Percentiles rank a stretch among this genome's conserved stretches.
phyloP scores from a whole-genome alignment of 2,113 vertebrate species.

The Acanthochromis polyacanthus region DNA sequence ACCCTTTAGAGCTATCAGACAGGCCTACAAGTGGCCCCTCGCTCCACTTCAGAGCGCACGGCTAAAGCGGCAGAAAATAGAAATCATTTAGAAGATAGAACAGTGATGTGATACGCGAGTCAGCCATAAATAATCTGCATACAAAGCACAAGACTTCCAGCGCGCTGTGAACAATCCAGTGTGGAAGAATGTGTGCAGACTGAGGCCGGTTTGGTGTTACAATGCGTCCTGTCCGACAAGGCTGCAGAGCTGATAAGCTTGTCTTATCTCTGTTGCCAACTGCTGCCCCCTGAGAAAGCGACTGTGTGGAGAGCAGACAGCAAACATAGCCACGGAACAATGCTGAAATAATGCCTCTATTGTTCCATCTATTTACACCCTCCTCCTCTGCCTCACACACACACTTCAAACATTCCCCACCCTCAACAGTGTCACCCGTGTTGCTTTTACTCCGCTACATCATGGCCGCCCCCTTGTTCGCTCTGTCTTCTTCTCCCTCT shows the following conservation, averaged over 20 bases:
- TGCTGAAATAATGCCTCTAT: slow-evolving; percentile 60
- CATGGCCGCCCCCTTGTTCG: slow-evolving; percentile 37
- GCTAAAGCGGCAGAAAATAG: slow-evolving; percentile 49
- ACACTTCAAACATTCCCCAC: slow-evolving; percentile 41
- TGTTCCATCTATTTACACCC: slow-evolving; percentile 61
- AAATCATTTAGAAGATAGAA: slow-evolving; percentile 21
- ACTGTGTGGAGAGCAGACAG: slow-evolving; percentile 36
- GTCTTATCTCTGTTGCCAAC: slow-evolving; percentile 61
- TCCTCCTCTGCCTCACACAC: slow-evolving; percentile 17
- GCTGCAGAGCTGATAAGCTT: slow-evolving; percentile 64
- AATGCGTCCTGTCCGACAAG: slow-evolving; percentile 36
- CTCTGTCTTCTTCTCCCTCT: slow-evolving; percentile 19
- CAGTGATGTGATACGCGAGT: slow-evolving; percentile 16
- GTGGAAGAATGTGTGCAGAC: slow-evolving; percentile 53
- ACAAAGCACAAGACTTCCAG: slow-evolving; percentile 16
- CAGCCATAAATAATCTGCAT: slow-evolving; percentile 42
- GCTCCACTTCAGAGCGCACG: background rate
- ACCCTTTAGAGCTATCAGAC: slow-evolving; percentile 6
- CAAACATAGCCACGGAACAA: slow-evolving; percentile 47
- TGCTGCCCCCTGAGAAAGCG: slow-evolving; percentile 51
- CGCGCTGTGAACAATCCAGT: background rate
- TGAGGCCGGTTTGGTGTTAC: slow-evolving; percentile 4
- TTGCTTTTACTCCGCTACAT: slow-evolving; percentile 52
- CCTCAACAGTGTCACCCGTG: slow-evolving; percentile 40
- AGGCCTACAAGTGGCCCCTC: slow-evolving; percentile 1